phyloP scores from a whole-genome alignment of 2,113 vertebrate species.

The Bubo blakistoni region DNA sequence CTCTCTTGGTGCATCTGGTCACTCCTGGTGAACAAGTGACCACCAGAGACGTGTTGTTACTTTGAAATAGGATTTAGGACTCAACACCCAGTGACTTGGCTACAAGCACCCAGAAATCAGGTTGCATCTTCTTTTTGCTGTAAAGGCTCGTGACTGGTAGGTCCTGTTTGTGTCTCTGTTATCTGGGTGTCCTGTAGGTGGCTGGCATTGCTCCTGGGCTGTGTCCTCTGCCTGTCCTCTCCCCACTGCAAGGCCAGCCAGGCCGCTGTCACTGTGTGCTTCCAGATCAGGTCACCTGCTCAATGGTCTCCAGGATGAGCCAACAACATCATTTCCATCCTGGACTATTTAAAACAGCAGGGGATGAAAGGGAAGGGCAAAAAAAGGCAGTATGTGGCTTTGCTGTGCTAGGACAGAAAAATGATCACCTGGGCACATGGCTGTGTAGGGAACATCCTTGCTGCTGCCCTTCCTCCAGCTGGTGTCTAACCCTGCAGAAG shows the following conservation, averaged over 20 bases:
- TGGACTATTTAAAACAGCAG: background rate
- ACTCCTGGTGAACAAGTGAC: background rate
- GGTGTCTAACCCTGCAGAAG: background rate
- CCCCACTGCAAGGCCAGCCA: background rate
- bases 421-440: background rate
- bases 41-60: background rate
- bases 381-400: background rate
- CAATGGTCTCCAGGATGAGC: background rate
- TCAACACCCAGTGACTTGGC: background rate
- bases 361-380: background rate
- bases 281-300: background rate
- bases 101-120: background rate
- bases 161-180: background rate
- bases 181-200: background rate
- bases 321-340: background rate
- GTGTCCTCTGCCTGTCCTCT: background rate
- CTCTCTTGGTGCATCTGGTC: too few species aligned
- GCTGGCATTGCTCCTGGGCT: background rate
- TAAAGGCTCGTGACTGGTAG: background rate
- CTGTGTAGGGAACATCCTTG: background rate
- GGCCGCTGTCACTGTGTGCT: background rate
- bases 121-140: background rate
- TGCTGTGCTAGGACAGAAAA: background rate
- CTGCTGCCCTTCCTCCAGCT: background rate
- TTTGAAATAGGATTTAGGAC: background rate